A percentile compares a stretch with the other conserved stretches of the same genome.
Conservation (phyloP, 1,140 invertebrate genomes). For the Scylla paramamosain region DNA sequence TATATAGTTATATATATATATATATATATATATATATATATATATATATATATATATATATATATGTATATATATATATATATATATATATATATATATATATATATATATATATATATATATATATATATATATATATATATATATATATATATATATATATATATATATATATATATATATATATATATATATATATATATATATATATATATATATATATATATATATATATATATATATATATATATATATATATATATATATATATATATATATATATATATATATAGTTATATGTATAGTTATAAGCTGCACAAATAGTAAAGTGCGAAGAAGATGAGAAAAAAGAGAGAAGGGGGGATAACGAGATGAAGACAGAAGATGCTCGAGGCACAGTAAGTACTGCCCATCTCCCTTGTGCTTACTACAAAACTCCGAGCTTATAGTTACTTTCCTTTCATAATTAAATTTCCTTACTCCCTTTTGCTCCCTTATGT, state of each 20-base stretch:
- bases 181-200: neutral
- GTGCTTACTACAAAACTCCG: too few relatives aligned
- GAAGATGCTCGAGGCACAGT: too few relatives aligned
- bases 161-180: neutral
- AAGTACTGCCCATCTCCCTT: too few relatives aligned
- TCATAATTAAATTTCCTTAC: too few relatives aligned
- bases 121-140: neutral
- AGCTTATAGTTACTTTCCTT: too few relatives aligned
- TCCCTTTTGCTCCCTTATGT: too few relatives aligned
- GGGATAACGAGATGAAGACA: neutral
- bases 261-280: neutral
- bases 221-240: neutral
- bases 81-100: neutral
- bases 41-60: constrained; percentile 51
- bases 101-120: constrained; percentile 29
- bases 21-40: constrained; percentile 43
- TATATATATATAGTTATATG: too few relatives aligned
- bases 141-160: neutral
- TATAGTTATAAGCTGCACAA: neutral
- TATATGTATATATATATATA: constrained; percentile 49
- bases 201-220: neutral
- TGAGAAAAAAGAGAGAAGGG: neutral
- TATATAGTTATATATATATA: too few relatives aligned
- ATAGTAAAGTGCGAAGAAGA: neutral
- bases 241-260: neutral